These are phyloP conservation scores for Pluvianellus socialis DNA, from an alignment of 2,113 vertebrate genomes.

Conservation along the genomic window DNA sequence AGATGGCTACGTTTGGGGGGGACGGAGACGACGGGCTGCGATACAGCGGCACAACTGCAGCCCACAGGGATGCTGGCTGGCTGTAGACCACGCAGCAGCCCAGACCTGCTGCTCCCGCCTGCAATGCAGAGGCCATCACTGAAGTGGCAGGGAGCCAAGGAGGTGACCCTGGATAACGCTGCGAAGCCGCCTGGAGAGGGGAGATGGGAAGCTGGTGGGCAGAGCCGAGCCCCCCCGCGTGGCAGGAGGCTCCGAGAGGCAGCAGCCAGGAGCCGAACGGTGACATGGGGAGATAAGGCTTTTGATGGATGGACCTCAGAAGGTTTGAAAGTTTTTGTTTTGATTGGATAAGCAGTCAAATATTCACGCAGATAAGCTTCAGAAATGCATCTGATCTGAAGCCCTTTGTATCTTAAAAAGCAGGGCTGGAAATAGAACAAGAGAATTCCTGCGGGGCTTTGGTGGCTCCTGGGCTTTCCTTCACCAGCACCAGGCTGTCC, in stretches of 20 bases:
- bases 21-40: background rate
- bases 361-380: slow-evolving; percentile 41
- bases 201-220: background rate
- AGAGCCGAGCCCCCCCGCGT: background rate
- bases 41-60: background rate
- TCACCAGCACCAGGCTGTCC: background rate
- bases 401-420: slow-evolving; percentile 24
- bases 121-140: background rate
- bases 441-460: background rate
- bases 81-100: background rate
- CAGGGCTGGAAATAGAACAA: slow-evolving; percentile 14
- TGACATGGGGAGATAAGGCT: slow-evolving; percentile 43
- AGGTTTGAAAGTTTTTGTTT: slow-evolving; percentile 32
- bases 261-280: background rate
- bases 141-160: background rate
- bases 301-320: slow-evolving; percentile 60
- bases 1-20: background rate
- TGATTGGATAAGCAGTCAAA: slow-evolving; percentile 35
- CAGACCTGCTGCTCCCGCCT: background rate
- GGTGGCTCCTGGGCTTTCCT: background rate
- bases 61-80: background rate
- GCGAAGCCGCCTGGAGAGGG: background rate
- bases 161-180: background rate
- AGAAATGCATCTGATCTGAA: slow-evolving; percentile 36
- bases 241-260: background rate